phyloP scores from a whole-genome alignment of 2,888 invertebrate genomes.

The Eristalis arbustorum region DNA sequence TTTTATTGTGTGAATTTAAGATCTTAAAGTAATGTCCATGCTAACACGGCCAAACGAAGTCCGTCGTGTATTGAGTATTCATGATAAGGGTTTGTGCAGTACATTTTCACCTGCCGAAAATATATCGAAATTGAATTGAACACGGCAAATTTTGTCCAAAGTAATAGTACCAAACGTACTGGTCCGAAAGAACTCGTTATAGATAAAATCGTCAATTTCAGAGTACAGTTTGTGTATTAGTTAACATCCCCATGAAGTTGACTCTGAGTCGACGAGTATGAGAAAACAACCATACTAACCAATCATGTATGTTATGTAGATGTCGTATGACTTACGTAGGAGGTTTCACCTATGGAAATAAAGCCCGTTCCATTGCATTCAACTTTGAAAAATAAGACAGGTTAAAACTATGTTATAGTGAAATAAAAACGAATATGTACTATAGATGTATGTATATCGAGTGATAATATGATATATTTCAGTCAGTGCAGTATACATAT shows the following conservation, averaged over 20 bases:
- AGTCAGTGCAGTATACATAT: neutral
- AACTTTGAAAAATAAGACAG: neutral
- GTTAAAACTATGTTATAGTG: neutral
- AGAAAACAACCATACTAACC: neutral
- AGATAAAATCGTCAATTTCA: constrained; percentile 32
- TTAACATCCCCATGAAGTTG: constrained; percentile 5
- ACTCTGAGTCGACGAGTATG: neutral
- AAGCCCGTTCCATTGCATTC: neutral
- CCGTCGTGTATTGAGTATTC: neutral
- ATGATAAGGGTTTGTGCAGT: neutral
- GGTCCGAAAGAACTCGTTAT: constrained; percentile 28
- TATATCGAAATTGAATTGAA: neutral
- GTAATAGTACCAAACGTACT: neutral
- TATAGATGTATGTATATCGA: neutral
- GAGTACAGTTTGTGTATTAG: constrained; percentile 5
- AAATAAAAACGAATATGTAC: neutral
- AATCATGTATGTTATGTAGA: neutral
- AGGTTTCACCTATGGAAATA: neutral
- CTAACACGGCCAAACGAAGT: neutral
- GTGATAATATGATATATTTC: neutral
- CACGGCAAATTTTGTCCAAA: neutral
- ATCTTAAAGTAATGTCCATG: too few relatives aligned
- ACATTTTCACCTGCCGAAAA: neutral
- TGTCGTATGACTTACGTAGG: neutral
- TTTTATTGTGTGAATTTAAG: too few relatives aligned